phyloP scores from a whole-genome alignment of 2,797 vertebrate genomes.

The Lagodon rhomboides region DNA sequence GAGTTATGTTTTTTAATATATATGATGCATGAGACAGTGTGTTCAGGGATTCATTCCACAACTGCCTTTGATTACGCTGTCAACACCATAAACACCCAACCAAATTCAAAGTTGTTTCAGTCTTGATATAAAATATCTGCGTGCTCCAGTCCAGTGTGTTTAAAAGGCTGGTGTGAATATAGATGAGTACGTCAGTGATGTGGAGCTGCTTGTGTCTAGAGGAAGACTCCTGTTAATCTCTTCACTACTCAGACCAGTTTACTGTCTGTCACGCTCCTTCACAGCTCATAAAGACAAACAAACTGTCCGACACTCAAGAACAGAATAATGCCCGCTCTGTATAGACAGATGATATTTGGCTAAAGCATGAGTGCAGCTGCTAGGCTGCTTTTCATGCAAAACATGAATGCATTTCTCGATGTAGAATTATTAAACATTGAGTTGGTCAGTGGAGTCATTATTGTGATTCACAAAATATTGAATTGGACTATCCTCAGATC shows the following conservation, averaged over 20 bases:
- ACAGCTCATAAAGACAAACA: conserved; percentile 19
- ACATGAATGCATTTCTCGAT: neutral
- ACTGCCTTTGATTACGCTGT: conserved; percentile 46
- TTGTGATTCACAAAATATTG: neutral
- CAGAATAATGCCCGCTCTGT: neutral
- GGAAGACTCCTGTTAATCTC: conserved; percentile 9
- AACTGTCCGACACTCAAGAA: conserved; percentile 8
- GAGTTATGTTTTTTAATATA: conserved; percentile 4
- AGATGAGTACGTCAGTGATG: conserved; percentile 26
- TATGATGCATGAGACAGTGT: neutral
- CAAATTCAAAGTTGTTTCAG: conserved; percentile 27
- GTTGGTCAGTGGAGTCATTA: neutral
- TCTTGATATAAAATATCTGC: conserved; percentile 23
- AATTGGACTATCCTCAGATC: neutral
- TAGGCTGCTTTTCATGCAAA: neutral
- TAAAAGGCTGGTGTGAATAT: conserved; percentile 28
- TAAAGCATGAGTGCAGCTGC: conserved; percentile 1
- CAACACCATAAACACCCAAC: conserved; percentile 22
- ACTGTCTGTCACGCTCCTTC: conserved; percentile 12
- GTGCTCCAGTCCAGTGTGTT: conserved; percentile 31
- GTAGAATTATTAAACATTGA: neutral
- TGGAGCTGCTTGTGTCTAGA: conserved; percentile 20
- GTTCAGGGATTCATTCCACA: conserved; percentile 26
- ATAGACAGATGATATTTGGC: neutral
- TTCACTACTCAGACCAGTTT: conserved; percentile 9